phyloP scores from a whole-genome alignment of 2,113 vertebrate species.

The Otocyon megalotis region DNA sequence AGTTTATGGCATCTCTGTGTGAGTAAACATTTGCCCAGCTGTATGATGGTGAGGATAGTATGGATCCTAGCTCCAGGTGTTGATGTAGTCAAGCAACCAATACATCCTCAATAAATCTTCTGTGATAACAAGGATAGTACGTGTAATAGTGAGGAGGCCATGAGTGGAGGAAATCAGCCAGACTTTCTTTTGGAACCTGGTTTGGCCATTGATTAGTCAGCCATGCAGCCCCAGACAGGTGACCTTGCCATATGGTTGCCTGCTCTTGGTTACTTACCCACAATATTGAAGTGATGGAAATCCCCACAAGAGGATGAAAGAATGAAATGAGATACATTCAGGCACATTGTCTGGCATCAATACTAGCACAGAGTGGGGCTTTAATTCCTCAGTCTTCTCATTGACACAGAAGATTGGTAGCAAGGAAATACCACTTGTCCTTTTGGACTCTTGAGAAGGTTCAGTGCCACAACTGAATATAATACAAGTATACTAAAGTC shows the following conservation, averaged over 20 bases:
- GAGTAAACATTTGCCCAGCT: neutral
- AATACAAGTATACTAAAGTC: neutral
- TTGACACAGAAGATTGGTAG: too few species aligned
- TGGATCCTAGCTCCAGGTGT: neutral
- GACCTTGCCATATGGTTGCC: neutral
- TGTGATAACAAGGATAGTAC: too few species aligned
- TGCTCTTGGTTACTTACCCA: neutral
- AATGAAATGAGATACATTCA: neutral
- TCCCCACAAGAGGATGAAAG: neutral
- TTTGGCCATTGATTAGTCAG: neutral
- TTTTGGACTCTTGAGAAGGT: neutral
- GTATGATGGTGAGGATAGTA: neutral
- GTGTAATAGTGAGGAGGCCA: rapidly evolving
- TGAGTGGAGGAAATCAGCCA: neutral
- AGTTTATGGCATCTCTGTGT: neutral
- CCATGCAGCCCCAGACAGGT: rapidly evolving
- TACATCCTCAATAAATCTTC: too few species aligned
- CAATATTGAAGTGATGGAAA: neutral
- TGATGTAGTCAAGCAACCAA: rapidly evolving
- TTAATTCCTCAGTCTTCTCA: too few species aligned
- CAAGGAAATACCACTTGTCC: neutral
- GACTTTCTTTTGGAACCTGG: neutral
- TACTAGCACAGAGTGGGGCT: too few species aligned
- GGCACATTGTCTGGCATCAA: rapidly evolving
- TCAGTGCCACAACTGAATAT: neutral